These are phyloP conservation scores for Alaudala cheleensis DNA, from an alignment of 2,113 vertebrate species.

Conservation along the genomic window DNA sequence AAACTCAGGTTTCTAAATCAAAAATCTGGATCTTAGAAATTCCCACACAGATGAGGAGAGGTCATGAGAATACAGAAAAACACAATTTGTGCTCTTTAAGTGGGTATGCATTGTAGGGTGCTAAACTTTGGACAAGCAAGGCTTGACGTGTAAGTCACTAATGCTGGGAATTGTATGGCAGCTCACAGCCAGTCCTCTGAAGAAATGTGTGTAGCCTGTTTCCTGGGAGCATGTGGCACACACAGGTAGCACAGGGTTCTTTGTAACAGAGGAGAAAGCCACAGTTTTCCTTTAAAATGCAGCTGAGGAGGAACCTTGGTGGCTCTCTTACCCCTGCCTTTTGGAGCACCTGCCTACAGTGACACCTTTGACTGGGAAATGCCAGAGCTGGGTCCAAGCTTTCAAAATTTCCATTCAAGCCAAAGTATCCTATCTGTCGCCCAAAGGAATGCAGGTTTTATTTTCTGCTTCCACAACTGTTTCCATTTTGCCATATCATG, in stretches of 20 bases:
- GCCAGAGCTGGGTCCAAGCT: background rate
- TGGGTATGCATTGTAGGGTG: background rate
- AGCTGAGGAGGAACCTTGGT: background rate
- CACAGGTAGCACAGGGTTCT: background rate
- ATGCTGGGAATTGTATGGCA: fast-evolving
- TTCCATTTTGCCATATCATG: background rate
- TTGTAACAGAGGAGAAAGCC: background rate
- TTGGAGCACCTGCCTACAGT: background rate
- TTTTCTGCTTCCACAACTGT: background rate
- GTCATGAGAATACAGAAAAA: background rate
- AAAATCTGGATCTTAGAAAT: background rate
- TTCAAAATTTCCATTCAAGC: background rate
- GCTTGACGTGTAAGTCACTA: background rate
- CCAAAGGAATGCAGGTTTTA: background rate
- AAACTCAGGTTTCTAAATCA: background rate
- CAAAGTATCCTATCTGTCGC: background rate
- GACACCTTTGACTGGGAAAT: background rate
- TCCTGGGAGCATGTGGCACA: background rate
- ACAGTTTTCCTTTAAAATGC: background rate
- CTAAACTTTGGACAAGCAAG: background rate
- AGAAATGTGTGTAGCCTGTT: background rate
- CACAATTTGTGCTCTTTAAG: background rate
- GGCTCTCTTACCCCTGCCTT: background rate
- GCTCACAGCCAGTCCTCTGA: background rate
- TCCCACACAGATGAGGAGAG: background rate